Base-by-base conservation (phyloP, 2,888 invertebrate species). In the Tipula unca region DNA sequence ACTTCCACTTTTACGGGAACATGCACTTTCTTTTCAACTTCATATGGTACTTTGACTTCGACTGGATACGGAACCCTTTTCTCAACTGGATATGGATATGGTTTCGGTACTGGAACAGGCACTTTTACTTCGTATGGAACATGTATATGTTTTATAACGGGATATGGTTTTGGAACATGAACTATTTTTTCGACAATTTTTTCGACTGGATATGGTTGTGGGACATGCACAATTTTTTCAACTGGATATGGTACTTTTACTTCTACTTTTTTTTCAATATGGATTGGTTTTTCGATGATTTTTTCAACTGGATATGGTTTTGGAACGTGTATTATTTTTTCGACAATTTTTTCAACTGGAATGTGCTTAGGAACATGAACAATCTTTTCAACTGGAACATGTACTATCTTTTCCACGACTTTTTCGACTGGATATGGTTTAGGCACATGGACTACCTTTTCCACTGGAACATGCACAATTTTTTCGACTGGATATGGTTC, bases 371-470 rank as follows among this genome's bases (percentile, higher is more conserved):
- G 92, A 87, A 91, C 92, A 32, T 92, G 92, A 6, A 87, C 85
- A 42, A 86, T 85, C 69, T 87, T 87, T 29, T 87, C 87, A 5
- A 88, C 87, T 8, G 86, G 86, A 20, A 91, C 89, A 4, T 91
- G 92, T 13, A 91, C 90, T 89, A 91, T 87, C 90, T 90, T 86
- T 86, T 89, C 89, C 17, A 89, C 88, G 82, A 90, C 88, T 87
- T 89, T 89, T 88, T 93, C 93, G 85, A 93, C 92, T 0, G 93
- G 93, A 87, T 89, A 89, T 0, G 89, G 92, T 87, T 92, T 92
- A 14, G 93, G 93, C 86, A 92, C 92, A 84, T 93, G 93, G 20
- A 93, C 92, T 87, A 93, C 91, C 86, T 93, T 93, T 88, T 92
- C 91, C 86, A 90, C 90, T 2, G 91, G 91, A 4, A 91, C 89